These are phyloP conservation scores for Piprites chloris DNA, from an alignment of 2,113 vertebrate genomes.

Conservation along the genomic window DNA sequence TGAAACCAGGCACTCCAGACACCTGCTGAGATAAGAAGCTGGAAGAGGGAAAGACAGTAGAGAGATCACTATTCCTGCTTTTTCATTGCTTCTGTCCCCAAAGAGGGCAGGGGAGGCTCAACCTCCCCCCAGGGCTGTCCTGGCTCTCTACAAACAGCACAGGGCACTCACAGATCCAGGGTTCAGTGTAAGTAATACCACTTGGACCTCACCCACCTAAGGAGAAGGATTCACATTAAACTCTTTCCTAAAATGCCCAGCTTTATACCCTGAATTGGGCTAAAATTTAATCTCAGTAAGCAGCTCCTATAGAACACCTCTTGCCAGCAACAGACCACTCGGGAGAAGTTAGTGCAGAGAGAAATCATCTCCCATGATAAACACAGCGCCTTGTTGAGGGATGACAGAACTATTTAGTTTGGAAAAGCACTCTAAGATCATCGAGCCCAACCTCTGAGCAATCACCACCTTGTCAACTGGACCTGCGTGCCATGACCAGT, in stretches of 20 bases:
- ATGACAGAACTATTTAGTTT: not conserved
- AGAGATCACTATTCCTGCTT: not conserved
- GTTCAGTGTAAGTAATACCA: accelerated
- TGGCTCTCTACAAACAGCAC: not conserved
- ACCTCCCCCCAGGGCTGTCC: accelerated
- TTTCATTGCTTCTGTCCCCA: not conserved
- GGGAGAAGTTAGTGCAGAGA: accelerated
- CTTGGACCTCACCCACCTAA: not conserved
- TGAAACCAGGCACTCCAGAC: not conserved
- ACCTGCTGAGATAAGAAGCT: accelerated
- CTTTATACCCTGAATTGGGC: not conserved
- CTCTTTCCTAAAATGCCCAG: not conserved
- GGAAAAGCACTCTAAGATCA: not conserved
- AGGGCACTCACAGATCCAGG: not conserved
- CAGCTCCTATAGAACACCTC: not conserved
- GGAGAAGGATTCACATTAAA: not conserved
- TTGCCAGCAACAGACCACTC: accelerated
- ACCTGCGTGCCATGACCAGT: not conserved
- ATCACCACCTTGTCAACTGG: not conserved
- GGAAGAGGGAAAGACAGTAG: not conserved
- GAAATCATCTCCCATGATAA: not conserved
- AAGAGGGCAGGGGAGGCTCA: not conserved
- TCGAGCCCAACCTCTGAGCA: not conserved
- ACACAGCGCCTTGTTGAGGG: no score
- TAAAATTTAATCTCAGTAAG: not conserved